phyloP scores from a whole-genome alignment of 2,888 invertebrate species.

The Harpalus rufipes region DNA sequence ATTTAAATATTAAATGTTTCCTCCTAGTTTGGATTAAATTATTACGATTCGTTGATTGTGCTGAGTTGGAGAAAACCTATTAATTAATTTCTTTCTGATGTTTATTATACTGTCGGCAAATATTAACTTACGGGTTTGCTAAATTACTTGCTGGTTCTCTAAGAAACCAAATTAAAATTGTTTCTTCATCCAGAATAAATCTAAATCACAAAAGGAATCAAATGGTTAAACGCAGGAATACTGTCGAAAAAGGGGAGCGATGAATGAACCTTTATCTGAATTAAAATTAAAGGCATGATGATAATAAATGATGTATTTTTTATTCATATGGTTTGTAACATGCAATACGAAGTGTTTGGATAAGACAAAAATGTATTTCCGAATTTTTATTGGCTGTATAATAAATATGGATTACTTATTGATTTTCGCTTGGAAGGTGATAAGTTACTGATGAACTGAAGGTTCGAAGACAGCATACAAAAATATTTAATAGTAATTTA shows the following conservation, averaged over 20 bases:
- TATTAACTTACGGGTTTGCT: slow-evolving; percentile 25
- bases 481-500: too few relatives aligned
- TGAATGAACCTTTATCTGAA: not conserved
- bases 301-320: too few relatives aligned
- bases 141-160: slow-evolving; percentile 31
- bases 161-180: slow-evolving; percentile 42
- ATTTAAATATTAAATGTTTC: slow-evolving; percentile 42
- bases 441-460: too few relatives aligned
- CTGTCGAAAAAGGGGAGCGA: not conserved
- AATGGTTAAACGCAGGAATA: not conserved
- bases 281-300: too few relatives aligned
- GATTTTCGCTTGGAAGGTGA: too few relatives aligned
- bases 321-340: too few relatives aligned
- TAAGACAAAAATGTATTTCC: too few relatives aligned
- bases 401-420: too few relatives aligned
- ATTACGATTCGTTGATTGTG: slow-evolving; percentile 39
- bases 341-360: too few relatives aligned
- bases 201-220: slow-evolving; percentile 5
- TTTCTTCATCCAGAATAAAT: slow-evolving; percentile 12
- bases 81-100: slow-evolving; percentile 43
- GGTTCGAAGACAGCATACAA: too few relatives aligned
- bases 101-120: slow-evolving; percentile 23
- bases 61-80: slow-evolving; percentile 34
- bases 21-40: slow-evolving; percentile 36
- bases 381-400: too few relatives aligned